Percentiles rank a stretch among this genome's conserved stretches.
Evolutionary conservation across 2,888 invertebrate species (phyloP).

Genomic region (Pharmacophagus antenor): DNA sequence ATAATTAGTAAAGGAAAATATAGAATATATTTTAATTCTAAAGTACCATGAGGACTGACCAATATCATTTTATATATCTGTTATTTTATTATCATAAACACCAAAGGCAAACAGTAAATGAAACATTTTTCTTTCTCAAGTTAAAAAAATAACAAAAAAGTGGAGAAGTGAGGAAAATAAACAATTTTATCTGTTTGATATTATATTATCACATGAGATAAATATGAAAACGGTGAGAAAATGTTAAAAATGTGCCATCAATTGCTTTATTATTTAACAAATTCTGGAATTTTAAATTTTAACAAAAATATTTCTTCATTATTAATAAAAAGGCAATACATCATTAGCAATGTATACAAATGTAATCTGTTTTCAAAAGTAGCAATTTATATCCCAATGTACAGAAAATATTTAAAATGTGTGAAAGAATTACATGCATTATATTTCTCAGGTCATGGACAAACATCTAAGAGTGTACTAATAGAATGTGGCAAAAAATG

Average conservation of each 20-base stretch:
- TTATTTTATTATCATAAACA: no score
- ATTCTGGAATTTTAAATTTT: not conserved
- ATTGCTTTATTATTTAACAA: not conserved
- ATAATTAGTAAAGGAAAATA: no score
- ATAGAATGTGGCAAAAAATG: not conserved
- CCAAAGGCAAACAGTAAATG: not conserved
- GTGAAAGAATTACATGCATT: not conserved
- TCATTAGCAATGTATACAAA: no score
- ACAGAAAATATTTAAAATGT: not conserved
- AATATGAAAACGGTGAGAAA: constrained; percentile 44
- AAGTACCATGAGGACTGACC: no score
- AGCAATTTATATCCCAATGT: not conserved
- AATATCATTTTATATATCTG: no score
- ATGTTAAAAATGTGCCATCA: not conserved
- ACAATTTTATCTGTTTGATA: constrained; percentile 40
- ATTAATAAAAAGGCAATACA: not conserved
- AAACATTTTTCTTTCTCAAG: not conserved
- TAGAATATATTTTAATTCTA: no score
- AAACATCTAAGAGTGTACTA: not conserved
- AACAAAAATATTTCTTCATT: not conserved
- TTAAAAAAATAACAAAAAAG: not conserved
- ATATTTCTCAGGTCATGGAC: not conserved
- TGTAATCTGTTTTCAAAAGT: not conserved
- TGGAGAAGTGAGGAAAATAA: constrained; percentile 30
- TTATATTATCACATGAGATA: constrained; percentile 38